These are phyloP conservation scores for Ammodytes dubius DNA, from an alignment of 2,113 vertebrate species.

Conservation along the genomic window DNA sequence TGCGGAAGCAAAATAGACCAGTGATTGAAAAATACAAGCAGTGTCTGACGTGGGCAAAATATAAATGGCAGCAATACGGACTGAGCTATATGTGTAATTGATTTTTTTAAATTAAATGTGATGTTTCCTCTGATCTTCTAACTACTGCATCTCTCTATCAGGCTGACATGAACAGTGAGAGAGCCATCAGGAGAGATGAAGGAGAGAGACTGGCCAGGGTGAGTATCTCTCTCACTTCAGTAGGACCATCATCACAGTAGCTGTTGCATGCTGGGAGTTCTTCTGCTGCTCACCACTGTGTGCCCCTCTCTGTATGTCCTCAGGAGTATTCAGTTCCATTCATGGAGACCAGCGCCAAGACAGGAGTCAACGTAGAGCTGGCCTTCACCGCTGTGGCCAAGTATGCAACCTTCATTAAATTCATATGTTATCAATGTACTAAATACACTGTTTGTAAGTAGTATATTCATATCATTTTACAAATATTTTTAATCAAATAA, in stretches of 20 bases:
- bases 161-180: constrained; percentile 89
- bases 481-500: not conserved
- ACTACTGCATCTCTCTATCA: constrained; percentile 63
- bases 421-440: not conserved
- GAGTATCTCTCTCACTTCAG: constrained; percentile 57
- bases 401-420: constrained; percentile 79
- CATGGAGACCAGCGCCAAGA: constrained; percentile 98
- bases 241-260: not conserved
- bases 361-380: constrained; percentile 94
- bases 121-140: not conserved
- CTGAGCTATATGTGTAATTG: too few species aligned
- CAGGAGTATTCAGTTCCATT: constrained; percentile 97
- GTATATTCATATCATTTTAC: too few species aligned
- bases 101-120: not conserved
- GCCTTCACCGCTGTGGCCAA: constrained; percentile 94
- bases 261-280: not conserved
- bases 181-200: constrained; percentile 91
- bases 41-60: too few species aligned
- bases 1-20: too few species aligned
- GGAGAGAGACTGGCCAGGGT: constrained; percentile 94
- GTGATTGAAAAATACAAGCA: too few species aligned
- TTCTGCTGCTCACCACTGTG: not conserved
- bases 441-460: not conserved
- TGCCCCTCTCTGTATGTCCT: constrained; percentile 18
- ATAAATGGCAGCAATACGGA: too few species aligned